These are phyloP conservation scores for Drosophila heteroneura DNA, from an alignment of 2,888 invertebrate species.

Conservation along the genomic window DNA sequence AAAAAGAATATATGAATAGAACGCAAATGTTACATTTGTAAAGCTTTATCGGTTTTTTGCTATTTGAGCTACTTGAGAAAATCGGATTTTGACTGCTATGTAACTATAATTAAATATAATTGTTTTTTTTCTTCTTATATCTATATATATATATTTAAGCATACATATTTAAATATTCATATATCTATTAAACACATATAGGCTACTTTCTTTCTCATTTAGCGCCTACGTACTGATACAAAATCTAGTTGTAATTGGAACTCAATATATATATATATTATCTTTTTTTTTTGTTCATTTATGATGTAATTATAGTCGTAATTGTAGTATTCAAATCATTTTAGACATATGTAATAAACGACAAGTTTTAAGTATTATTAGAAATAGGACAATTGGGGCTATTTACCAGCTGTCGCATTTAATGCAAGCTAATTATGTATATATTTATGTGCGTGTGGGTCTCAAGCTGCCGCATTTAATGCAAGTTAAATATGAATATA, in stretches of 20 bases:
- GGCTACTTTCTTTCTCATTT: slow-evolving; percentile 7
- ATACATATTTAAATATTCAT: slow-evolving; percentile 9
- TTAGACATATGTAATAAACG: slow-evolving; percentile 57
- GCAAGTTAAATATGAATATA: neutral
- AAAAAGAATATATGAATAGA: slow-evolving; percentile 3
- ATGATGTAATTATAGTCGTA: slow-evolving; percentile 25
- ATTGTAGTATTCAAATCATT: slow-evolving; percentile 27
- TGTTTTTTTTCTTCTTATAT: slow-evolving; percentile 31
- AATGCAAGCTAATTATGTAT: neutral
- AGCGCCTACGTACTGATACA: slow-evolving; percentile 55
- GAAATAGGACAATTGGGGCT: neutral
- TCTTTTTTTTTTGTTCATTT: neutral
- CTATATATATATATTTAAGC: slow-evolving; percentile 19
- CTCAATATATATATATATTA: slow-evolving; percentile 5
- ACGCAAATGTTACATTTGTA: slow-evolving; percentile 44
- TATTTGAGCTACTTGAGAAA: slow-evolving; percentile 34
- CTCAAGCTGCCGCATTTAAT: neutral
- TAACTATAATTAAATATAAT: slow-evolving; percentile 51
- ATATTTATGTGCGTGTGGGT: neutral
- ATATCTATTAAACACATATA: slow-evolving; percentile 18
- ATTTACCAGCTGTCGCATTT: neutral
- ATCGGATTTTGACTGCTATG: slow-evolving; percentile 67
- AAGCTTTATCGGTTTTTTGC: slow-evolving; percentile 53
- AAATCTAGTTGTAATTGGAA: slow-evolving; percentile 28
- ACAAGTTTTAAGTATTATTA: slow-evolving; percentile 52